Conservation (phyloP, 2,888 invertebrate genomes). For the Mylabris sibirica region DNA sequence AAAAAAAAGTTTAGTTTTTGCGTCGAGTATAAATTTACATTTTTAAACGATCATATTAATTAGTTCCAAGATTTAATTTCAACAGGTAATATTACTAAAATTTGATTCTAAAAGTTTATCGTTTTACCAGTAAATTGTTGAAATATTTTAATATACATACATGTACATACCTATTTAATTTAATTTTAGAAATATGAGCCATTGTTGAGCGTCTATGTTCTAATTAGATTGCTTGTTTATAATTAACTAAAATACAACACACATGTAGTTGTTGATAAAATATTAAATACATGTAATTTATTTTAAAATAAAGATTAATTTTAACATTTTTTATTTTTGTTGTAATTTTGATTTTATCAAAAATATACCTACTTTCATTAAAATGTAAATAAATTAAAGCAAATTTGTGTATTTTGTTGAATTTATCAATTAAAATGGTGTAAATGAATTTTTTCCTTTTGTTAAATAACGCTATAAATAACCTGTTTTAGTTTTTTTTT, state of each 20-base stretch:
- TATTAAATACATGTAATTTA: not conserved
- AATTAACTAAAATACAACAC: not conserved
- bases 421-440: slow-evolving; percentile 6
- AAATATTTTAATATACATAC: not conserved
- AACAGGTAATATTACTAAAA: not conserved
- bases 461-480: not conserved
- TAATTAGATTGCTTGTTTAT: not conserved
- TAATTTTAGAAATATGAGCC: not conserved
- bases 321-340: not conserved
- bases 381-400: not conserved
- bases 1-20: not conserved
- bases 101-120: not conserved
- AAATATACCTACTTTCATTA: not conserved
- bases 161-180: not conserved
- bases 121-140: not conserved
- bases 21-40: not conserved
- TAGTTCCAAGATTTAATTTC: too few relatives aligned
- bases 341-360: not conserved
- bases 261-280: not conserved
- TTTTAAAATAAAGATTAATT: not conserved
- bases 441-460: not conserved
- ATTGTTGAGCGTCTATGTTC: not conserved
- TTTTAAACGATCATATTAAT: not conserved
- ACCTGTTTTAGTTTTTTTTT: not conserved
- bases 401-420: not conserved